phyloP scores from a whole-genome alignment of 2,888 invertebrate species.

The Napeogenes sylphis region DNA sequence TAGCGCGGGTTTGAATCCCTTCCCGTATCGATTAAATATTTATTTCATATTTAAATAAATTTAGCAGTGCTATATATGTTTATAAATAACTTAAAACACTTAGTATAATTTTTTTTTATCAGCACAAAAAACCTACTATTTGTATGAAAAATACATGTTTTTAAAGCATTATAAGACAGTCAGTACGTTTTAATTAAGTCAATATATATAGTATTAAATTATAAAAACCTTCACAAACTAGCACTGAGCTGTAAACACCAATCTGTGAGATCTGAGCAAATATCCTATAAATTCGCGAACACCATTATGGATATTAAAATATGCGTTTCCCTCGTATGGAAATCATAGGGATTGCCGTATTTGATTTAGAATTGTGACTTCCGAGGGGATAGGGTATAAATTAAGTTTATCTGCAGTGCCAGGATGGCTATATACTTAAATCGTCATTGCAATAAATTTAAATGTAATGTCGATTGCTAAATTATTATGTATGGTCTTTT shows the following conservation, averaged over 20 bases:
- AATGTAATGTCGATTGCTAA: conserved; percentile 22
- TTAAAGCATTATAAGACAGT: too few species aligned
- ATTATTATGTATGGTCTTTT: conserved; percentile 19
- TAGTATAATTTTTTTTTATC: too few species aligned
- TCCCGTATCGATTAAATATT: too few species aligned
- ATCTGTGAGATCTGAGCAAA: conserved; percentile 23
- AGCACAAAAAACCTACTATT: too few species aligned
- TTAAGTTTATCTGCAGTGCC: conserved; percentile 56
- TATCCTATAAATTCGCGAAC: conserved; percentile 42
- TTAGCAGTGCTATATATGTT: too few species aligned
- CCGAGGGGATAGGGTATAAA: conserved; percentile 58
- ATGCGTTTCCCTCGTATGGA: conserved; percentile 49
- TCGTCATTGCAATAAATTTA: conserved; percentile 57
- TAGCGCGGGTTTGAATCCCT: too few species aligned
- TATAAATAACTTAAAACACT: too few species aligned
- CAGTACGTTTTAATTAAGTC: too few species aligned
- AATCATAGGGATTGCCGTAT: conserved; percentile 56
- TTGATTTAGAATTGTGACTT: conserved; percentile 74
- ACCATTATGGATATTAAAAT: conserved; percentile 63
- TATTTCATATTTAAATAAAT: too few species aligned
- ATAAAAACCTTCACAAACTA: neutral
- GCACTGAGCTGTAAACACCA: conserved; percentile 14
- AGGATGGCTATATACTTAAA: conserved; percentile 49
- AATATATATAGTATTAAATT: too few species aligned
- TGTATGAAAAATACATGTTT: too few species aligned